Evolutionary conservation across 2,888 invertebrate genomes (phyloP), one percentile per base, ranked within the genome.

Genomic region (Heteromurus nitidus): DNA sequence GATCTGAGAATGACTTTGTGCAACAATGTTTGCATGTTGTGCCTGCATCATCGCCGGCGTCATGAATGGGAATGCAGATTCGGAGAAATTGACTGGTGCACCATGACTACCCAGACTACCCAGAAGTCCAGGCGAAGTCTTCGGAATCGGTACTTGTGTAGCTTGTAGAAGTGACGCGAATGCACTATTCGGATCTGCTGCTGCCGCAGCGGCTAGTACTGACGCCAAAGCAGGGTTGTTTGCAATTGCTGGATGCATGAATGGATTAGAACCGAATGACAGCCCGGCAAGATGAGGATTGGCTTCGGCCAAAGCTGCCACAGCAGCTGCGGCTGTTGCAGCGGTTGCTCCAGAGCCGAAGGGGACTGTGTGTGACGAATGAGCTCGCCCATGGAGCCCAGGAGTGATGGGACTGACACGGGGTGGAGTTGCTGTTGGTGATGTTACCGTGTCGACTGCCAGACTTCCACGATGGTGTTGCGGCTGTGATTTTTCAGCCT

Each of bases 141-240:
- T 85, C 9, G 85, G 80, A 13, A 85, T 68, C 9, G 74, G 53
- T n/a, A 70, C 79, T 80, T 60, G 60, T 60, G 60, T 60, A 60
- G 60, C 60, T n/a, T 82, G 82, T 16, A 82, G 79, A 30, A 79
- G 79, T 18, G 74, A 62, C 7, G 82, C 62, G 11, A 77, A 60
- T 7, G 65, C 42, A 20, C 50, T 50, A 16, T 47, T 47, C 11
- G 7, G 11, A 16, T 16, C 47, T 5, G 77, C 80, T 9, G 67
- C 73, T 26, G 79, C 79, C n/a, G 58, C 18, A 9, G 65, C 28
- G 30, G 26, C 64, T 24, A 72, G 42, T 16, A 73, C 77, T 20
- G 73, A 73, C 3, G 74, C 73, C 31, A 82, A 79, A 16, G 79
- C 79, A n/a, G 82, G 74, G 31, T 82, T 82, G n/a, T 73, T 68